phyloP scores from a whole-genome alignment of 2,888 invertebrate species.

The Scaptomyza tumidula region DNA sequence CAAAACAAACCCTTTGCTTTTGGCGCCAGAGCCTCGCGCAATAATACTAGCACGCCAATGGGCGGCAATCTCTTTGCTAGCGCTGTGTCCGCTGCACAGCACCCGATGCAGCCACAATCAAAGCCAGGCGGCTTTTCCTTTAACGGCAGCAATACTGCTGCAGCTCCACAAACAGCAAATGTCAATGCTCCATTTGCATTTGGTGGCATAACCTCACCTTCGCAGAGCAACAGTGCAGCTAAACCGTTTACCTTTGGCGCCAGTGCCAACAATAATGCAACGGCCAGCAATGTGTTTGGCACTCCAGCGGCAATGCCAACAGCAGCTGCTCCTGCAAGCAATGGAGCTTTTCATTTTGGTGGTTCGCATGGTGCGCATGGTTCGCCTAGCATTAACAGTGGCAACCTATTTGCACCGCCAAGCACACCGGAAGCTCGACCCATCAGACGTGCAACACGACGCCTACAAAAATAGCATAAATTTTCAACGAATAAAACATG shows the following conservation, averaged over 20 bases:
- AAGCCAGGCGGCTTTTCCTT: constrained; percentile 67
- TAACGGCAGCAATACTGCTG: constrained; percentile 4
- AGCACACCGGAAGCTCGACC: constrained; percentile 60
- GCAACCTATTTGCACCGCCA: constrained; percentile 69
- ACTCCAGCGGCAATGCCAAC: constrained; percentile 26
- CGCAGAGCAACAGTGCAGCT: constrained; percentile 28
- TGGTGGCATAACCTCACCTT: constrained; percentile 27
- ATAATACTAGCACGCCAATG: constrained; percentile 14
- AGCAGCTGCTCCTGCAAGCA: constrained; percentile 12
- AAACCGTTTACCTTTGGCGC: constrained; percentile 68
- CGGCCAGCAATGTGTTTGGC: constrained; percentile 52
- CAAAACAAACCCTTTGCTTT: constrained; percentile 66
- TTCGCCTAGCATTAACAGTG: constrained; percentile 41
- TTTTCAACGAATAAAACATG: not conserved
- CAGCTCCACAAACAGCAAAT: constrained; percentile 12
- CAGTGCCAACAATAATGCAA: constrained; percentile 9
- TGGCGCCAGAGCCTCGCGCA: constrained; percentile 29
- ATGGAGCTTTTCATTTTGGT: constrained; percentile 63
- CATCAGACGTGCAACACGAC: constrained; percentile 79
- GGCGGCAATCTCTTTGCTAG: constrained; percentile 66
- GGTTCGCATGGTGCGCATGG: too few relatives aligned
- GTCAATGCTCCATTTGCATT: constrained; percentile 63
- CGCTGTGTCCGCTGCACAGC: constrained; percentile 46
- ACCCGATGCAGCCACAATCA: constrained; percentile 24
- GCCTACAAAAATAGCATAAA: constrained; percentile 69